Evolutionary conservation across 2,797 vertebrate genomes (phyloP), one percentile per base, ranked within the genome.

Genomic region (Coranthus polyacanthus): DNA sequence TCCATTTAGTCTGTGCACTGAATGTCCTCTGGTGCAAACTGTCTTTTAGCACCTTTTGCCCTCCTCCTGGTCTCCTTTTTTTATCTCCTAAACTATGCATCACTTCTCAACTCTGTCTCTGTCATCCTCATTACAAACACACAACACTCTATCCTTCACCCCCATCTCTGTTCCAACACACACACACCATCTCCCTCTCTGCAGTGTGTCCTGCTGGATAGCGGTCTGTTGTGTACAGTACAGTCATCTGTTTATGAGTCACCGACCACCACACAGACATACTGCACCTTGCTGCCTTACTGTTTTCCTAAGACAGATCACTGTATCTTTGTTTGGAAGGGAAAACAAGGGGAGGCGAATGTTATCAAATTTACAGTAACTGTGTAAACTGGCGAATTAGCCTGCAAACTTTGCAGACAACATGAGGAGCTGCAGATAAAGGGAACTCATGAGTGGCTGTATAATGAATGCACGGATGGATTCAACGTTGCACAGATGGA

Each of bases 161-260:
- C 39, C 41, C 15, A 2, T 36, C 42, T 54, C 6, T 32, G 32
- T 59, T 57, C 22, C 29, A 50, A 29, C 49, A 20, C 34, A 68
- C 56, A 66, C 63, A 68, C 72, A 42, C 44, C 12, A 53, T 22
- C 55, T 61, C 68, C 13, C 12, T 68, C 72, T 74, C 58, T 60
- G 73, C 70, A 58, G 68, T 52, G 64, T 62, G 81, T 76, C 73
- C 88, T 81, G 72, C 81, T 57, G 77, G 85, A 81, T 54, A 68
- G 58, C 70, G 36, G 50, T 85, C 85, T 87, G 88, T 90, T 91
- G 79, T 73, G 83, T 72, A 72, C 75, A 69, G 75, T 71, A 79
- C 75, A 83, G 88, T 92, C 89, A 92, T 89, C 86, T 80, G 87
- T 83, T 89, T 70, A 75, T 92, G 89, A 92, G 79, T 92, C 90